Percentiles rank a stretch among this genome's conserved stretches.
These are phyloP conservation scores for Polydrusus pterygomalis DNA, from an alignment of 2,888 invertebrate species.

Conservation along the genomic window DNA sequence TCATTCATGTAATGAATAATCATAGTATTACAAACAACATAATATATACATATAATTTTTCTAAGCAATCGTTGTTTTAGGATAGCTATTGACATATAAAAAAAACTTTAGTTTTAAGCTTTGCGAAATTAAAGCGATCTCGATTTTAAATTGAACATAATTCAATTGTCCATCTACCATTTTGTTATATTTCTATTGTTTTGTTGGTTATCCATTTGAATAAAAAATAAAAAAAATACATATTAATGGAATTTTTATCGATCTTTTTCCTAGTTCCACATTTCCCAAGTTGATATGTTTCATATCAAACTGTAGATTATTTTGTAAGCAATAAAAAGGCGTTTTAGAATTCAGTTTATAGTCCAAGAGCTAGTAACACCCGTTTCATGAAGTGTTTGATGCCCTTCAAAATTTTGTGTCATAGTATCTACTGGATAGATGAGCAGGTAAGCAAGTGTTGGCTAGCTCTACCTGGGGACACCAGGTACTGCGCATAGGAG, in stretches of 20 bases:
- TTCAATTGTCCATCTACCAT: constrained; percentile 65
- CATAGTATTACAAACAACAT: constrained; percentile 70
- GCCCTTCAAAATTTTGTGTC: too few species aligned
- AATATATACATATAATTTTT: constrained; percentile 73
- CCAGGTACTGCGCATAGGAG: too few species aligned
- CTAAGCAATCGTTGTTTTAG: constrained; percentile 74
- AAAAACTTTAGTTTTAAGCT: constrained; percentile 72
- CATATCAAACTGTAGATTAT: too few species aligned
- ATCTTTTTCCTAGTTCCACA: not conserved
- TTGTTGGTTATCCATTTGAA: constrained; percentile 62
- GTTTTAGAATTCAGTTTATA: too few species aligned
- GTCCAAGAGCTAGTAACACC: too few species aligned
- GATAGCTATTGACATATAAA: constrained; percentile 72
- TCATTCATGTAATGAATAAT: constrained; percentile 71
- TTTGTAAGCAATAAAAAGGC: too few species aligned
- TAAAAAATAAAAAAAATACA: constrained; percentile 59
- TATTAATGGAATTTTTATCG: constrained; percentile 18
- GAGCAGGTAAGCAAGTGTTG: too few species aligned
- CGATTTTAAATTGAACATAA: constrained; percentile 68
- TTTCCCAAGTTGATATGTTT: too few species aligned
- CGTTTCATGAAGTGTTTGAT: too few species aligned
- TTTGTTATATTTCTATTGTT: constrained; percentile 64
- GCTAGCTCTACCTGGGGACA: too few species aligned
- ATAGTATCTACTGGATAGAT: too few species aligned
- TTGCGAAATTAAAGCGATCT: constrained; percentile 72